Evolutionary conservation across 1,140 invertebrate species (phyloP), one percentile per base, ranked within the genome.

Genomic region (Drosophila yakuba): DNA sequence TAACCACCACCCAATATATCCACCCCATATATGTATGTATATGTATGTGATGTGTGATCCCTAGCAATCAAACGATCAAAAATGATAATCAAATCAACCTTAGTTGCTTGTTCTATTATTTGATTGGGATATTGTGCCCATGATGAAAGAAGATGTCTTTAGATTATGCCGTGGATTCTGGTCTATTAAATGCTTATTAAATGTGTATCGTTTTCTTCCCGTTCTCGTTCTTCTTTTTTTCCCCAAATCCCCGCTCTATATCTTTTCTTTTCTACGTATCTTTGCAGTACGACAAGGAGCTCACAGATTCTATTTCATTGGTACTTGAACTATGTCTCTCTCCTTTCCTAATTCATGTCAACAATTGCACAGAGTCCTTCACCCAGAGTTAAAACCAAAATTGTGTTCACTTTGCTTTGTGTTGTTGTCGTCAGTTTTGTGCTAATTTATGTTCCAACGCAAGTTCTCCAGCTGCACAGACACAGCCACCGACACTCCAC

Each of bases 281-380:
- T 90, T 86, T 92, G 78, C 91, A 92, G 92, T 91, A 79, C 91
- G 91, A 81, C 92, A 92, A 92, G 92, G 92, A 92, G 86, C 89
- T 91, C 91, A 92, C 90, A 92, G 92, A 92, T 92, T 92, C 85
- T 92, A 92, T 92, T 91, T 91, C 72, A 92, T 92, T 90, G 92
- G 92, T 92, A 92, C 78, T 74, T 80, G 89, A 64, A 63, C 62
- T 68, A 68, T 68, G 64, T 68, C 64, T 68, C 64, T 68, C 47
- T 47, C 60, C 20, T 45, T 15, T 44, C 38, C 48, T 28, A 35
- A 50, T 50, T 62, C 58, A 67, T 67, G 63, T 63, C 63, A 35
- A 50, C 57, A 45, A 45, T 20, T 45, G 43, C 47, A 58, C 63
- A 63, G 25, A 25, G 25, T 25, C 45, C 45, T 44, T 41, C 14